These are phyloP conservation scores for Acanthosoma haemorrhoidale DNA, from an alignment of 2,888 invertebrate species.

Conservation along the genomic window DNA sequence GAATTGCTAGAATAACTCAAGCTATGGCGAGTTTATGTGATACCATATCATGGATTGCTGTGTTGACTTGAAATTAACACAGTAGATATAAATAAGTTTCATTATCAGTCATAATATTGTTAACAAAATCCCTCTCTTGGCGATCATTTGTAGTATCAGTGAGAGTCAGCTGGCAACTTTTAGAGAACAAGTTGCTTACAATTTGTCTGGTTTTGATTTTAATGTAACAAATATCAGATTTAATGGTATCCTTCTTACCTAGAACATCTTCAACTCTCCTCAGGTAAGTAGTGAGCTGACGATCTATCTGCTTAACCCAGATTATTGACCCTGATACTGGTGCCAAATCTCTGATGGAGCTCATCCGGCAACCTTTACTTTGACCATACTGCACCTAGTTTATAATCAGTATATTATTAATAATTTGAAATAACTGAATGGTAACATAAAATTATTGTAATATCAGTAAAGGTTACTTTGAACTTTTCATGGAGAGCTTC, in stretches of 20 bases:
- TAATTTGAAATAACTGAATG: neutral
- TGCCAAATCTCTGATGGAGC: slow-evolving; percentile 87
- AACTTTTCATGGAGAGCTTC: slow-evolving; percentile 96
- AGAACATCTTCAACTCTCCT: slow-evolving; percentile 97
- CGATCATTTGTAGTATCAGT: too few relatives aligned
- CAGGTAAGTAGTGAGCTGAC: slow-evolving; percentile 92
- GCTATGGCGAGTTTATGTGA: too few relatives aligned
- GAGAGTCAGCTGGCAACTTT: too few relatives aligned
- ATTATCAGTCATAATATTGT: too few relatives aligned
- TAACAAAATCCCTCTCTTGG: too few relatives aligned
- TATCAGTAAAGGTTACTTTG: slow-evolving; percentile 57
- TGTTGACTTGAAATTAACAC: too few relatives aligned
- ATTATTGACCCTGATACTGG: slow-evolving; percentile 97
- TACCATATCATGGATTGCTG: too few relatives aligned
- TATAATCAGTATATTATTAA: neutral
- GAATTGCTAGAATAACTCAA: too few relatives aligned
- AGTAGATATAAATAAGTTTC: too few relatives aligned
- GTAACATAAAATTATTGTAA: neutral
- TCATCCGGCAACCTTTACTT: slow-evolving; percentile 88
- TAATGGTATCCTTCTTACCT: slow-evolving; percentile 61
- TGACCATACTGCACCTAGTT: slow-evolving; percentile 79
- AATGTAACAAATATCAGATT: too few relatives aligned
- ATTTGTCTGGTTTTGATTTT: too few relatives aligned
- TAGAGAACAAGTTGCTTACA: too few relatives aligned
- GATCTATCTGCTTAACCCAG: slow-evolving; percentile 98